Percentiles rank a stretch among this genome's conserved stretches.
phyloP scores from a whole-genome alignment of 2,888 invertebrate genomes.

The Neoaliturus tenellus region DNA sequence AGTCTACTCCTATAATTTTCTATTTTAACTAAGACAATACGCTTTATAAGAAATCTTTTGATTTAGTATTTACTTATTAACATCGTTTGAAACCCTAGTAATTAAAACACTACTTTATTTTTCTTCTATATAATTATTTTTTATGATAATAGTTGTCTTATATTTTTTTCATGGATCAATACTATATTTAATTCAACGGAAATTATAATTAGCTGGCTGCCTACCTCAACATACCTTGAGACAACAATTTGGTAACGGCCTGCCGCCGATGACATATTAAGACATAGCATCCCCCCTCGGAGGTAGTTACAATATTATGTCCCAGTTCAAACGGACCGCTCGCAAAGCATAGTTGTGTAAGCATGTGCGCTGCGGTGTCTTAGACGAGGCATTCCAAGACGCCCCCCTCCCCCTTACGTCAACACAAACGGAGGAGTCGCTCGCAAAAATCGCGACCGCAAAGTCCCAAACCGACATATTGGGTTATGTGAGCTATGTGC shows the following conservation, averaged over 20 bases:
- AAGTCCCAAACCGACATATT: neutral
- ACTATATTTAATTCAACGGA: too few species aligned
- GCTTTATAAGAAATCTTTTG: too few species aligned
- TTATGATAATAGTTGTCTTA: neutral
- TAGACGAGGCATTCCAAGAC: slow-evolving; percentile 44
- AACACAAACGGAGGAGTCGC: neutral
- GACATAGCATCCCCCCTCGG: slow-evolving; percentile 5
- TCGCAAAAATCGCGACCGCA: slow-evolving; percentile 8
- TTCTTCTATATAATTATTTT: too few species aligned
- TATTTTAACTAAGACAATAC: too few species aligned
- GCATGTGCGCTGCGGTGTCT: slow-evolving; percentile 10
- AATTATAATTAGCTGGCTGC: neutral
- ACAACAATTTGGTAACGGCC: neutral
- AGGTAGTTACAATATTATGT: slow-evolving; percentile 47
- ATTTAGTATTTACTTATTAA: too few species aligned
- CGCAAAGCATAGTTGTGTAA: slow-evolving; percentile 51
- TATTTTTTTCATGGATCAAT: too few species aligned
- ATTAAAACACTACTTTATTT: too few species aligned
- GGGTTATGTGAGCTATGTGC: neutral
- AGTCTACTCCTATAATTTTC: too few species aligned
- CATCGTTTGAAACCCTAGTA: too few species aligned
- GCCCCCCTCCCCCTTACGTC: neutral
- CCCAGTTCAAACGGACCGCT: slow-evolving; percentile 41
- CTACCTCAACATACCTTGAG: neutral
- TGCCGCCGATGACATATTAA: neutral